phyloP scores from a whole-genome alignment of 2,888 invertebrate genomes.

The Choristoneura rosaceana region DNA sequence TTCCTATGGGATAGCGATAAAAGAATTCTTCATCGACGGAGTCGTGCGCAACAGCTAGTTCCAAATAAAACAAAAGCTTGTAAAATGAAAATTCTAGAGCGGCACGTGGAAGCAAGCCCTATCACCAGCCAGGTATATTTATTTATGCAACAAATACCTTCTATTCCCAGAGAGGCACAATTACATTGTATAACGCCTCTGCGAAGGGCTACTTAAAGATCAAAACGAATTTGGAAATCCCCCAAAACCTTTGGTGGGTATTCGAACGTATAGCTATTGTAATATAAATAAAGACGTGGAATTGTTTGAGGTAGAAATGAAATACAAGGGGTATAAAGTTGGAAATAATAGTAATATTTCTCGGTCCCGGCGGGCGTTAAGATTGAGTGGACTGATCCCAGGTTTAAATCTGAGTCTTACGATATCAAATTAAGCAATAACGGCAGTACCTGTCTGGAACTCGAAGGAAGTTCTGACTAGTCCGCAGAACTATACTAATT shows the following conservation, averaged over 20 bases:
- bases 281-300: constrained; percentile 24
- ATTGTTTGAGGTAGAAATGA: constrained; percentile 35
- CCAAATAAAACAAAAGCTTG: too few relatives aligned
- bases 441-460: not conserved
- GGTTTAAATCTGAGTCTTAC: constrained; percentile 7
- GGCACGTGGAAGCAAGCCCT: not conserved
- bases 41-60: too few relatives aligned
- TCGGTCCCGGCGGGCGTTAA: constrained; percentile 11
- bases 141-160: not conserved
- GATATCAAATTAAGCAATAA: constrained; percentile 9
- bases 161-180: constrained; percentile 5
- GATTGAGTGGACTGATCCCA: constrained; percentile 16
- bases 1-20: too few relatives aligned
- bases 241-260: constrained; percentile 20
- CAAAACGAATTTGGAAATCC: constrained; percentile 35
- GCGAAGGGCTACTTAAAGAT: constrained; percentile 9
- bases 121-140: not conserved
- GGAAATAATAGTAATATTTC: constrained; percentile 32
- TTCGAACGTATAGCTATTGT: constrained; percentile 32
- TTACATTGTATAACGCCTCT: constrained; percentile 2
- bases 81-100: not conserved
- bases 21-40: too few relatives aligned
- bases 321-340: constrained; percentile 26
- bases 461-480: too few relatives aligned
- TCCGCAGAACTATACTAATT: too few relatives aligned